phyloP scores from a whole-genome alignment of 2,888 invertebrate genomes.

The Halictus ligatus region DNA sequence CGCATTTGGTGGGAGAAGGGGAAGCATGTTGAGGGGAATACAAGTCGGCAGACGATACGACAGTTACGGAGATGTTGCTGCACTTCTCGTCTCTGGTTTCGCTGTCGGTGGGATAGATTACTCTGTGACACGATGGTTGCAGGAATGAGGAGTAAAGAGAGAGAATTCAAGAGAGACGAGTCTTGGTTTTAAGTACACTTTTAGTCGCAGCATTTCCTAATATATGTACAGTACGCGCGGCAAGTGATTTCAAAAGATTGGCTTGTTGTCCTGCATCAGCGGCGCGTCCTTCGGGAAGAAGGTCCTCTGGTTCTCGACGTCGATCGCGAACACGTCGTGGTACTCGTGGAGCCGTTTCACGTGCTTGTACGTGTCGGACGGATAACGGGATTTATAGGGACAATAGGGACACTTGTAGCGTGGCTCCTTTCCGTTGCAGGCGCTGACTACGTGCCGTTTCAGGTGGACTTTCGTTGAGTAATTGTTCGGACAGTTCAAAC shows the following conservation, averaged over 20 bases:
- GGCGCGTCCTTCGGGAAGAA: constrained; percentile 43
- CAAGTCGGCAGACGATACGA: too few species aligned
- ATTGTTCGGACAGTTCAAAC: constrained; percentile 70
- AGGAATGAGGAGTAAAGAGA: not conserved
- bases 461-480: constrained; percentile 71
- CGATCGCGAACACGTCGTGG: constrained; percentile 66
- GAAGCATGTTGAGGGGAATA: too few species aligned
- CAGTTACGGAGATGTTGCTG: too few species aligned
- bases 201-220: constrained; percentile 13
- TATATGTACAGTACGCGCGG: constrained; percentile 1
- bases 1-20: too few species aligned
- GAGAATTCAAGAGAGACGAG: not conserved
- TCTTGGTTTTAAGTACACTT: constrained; percentile 15
- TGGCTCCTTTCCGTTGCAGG: constrained; percentile 73
- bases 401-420: constrained; percentile 81
- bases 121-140: not conserved
- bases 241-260: not conserved
- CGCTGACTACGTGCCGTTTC: constrained; percentile 69
- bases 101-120: not conserved
- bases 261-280: not conserved
- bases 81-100: not conserved
- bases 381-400: constrained; percentile 61
- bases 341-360: constrained; percentile 72
- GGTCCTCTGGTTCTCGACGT: constrained; percentile 49
- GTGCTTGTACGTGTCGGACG: constrained; percentile 76